These are phyloP conservation scores for Gadopsis marmoratus DNA, from an alignment of 2,797 vertebrate species.

Conservation along the genomic window DNA sequence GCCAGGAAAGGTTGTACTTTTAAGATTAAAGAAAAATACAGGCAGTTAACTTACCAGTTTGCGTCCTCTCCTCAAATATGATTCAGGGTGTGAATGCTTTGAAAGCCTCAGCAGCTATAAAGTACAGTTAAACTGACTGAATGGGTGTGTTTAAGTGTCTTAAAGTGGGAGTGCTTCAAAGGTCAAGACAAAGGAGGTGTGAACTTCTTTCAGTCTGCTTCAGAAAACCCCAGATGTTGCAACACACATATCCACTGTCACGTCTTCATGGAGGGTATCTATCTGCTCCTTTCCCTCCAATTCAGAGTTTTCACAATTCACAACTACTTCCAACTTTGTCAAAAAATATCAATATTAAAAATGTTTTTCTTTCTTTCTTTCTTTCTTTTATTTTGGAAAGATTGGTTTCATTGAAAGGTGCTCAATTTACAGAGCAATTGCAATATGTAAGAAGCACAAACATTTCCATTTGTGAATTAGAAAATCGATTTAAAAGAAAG, in stretches of 20 bases:
- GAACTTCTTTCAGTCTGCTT: neutral
- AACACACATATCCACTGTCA: neutral
- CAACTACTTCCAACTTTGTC: no score
- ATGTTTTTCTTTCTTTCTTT: no score
- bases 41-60: slow-evolving; percentile 1
- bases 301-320: no score
- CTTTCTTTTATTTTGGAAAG: no score
- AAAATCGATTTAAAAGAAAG: no score
- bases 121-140: neutral
- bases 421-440: no score
- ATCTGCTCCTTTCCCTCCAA: neutral
- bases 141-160: neutral
- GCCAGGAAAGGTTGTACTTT: neutral
- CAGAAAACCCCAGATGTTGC: neutral
- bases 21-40: neutral
- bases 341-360: no score
- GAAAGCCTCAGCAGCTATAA: neutral
- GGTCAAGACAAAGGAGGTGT: neutral
- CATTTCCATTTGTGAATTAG: no score
- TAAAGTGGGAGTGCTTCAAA: neutral
- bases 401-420: no score
- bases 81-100: neutral
- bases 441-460: no score
- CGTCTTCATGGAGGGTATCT: fast-evolving
- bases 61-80: neutral